Conservation (phyloP, 1,140 invertebrate genomes). For the Cotesia typhae region DNA sequence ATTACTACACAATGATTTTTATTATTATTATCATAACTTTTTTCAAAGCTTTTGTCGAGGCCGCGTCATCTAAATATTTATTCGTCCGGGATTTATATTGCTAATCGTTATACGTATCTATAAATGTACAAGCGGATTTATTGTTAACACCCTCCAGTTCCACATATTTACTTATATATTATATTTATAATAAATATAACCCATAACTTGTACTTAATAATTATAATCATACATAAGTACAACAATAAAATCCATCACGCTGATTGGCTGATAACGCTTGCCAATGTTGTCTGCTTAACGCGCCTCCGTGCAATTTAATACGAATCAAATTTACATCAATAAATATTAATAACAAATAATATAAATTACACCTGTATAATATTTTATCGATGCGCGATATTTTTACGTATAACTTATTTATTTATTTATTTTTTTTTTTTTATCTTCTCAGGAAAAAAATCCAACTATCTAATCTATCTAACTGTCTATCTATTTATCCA, state of each 20-base stretch:
- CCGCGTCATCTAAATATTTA: not conserved
- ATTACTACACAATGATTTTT: no score
- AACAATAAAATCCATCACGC: conserved; percentile 39
- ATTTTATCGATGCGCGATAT: no score
- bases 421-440: conserved; percentile 21
- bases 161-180: not conserved
- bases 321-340: conserved; percentile 22
- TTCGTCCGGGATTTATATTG: not conserved
- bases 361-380: conserved; percentile 12
- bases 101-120: not conserved
- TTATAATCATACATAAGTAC: not conserved
- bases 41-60: not conserved
- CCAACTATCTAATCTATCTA: no score
- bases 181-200: not conserved
- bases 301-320: conserved; percentile 30
- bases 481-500: not conserved
- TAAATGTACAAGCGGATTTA: not conserved
- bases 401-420: not conserved
- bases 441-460: not conserved
- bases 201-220: no score
- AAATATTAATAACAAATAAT: conserved; percentile 16
- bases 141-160: not conserved
- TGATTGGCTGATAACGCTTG: conserved; percentile 56
- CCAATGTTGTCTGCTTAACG: conserved; percentile 55
- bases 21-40: no score